These are phyloP conservation scores for Craseonycteris thonglongyai DNA, from an alignment of 2,113 vertebrate genomes.

Conservation along the genomic window DNA sequence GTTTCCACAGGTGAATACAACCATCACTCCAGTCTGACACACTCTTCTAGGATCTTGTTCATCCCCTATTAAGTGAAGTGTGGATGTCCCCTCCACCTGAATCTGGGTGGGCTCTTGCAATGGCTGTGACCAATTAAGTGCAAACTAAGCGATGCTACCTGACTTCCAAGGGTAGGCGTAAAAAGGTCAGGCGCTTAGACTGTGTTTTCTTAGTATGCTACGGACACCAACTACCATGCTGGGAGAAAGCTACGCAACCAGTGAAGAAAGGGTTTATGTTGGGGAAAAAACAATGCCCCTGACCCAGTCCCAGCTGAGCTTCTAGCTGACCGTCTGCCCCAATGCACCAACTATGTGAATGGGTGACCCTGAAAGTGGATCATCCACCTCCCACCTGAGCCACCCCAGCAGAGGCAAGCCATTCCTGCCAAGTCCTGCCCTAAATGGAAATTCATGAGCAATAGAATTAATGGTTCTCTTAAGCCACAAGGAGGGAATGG, in stretches of 20 bases:
- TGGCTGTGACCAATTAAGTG: not conserved
- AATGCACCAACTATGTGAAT: not conserved
- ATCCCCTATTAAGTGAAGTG: not conserved
- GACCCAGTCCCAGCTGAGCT: not conserved
- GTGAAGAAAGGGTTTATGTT: not conserved
- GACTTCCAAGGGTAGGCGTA: not conserved
- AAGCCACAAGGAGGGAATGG: not conserved
- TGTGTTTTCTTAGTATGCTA: not conserved
- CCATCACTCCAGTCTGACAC: not conserved
- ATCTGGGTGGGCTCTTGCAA: not conserved
- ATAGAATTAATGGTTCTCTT: not conserved
- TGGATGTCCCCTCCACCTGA: not conserved
- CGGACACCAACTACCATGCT: not conserved
- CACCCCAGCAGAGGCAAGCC: not conserved
- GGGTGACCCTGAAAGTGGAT: not conserved
- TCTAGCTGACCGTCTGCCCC: not conserved
- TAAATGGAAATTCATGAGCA: not conserved
- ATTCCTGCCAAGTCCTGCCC: not conserved
- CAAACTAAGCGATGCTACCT: not conserved
- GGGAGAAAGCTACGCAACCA: not conserved
- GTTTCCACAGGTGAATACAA: not conserved
- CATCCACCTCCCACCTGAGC: not conserved
- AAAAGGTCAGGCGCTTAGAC: not conserved
- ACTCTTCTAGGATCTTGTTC: not conserved
- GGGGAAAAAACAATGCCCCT: not conserved